Evolutionary conservation across 2,797 vertebrate genomes (phyloP), one percentile per base, ranked within the genome.

Genomic region (Adrianichthys oophorus): DNA sequence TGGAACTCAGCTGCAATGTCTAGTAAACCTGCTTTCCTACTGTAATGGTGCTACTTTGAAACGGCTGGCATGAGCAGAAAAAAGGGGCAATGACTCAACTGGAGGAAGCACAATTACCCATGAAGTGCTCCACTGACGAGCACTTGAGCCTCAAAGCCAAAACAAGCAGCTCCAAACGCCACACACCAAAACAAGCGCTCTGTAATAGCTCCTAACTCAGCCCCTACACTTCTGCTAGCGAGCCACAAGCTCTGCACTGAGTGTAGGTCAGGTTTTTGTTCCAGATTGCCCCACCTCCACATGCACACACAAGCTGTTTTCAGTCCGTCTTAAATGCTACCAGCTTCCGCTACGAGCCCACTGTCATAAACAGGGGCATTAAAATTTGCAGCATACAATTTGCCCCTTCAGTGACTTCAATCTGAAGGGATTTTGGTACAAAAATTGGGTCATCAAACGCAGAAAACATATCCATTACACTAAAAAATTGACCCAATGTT

Each of bases 41-140:
- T 37, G 32, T 37, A 37, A 37, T 12, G 10, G 32, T 37, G 32
- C 32, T 37, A 17, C 46, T 58, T 49, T 44, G 7, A 47, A 44
- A 77, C 13, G 41, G 1, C 29, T 52, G 23, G 43, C 45, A 65
- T 49, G 18, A 57, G 49, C 29, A 46, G 26, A 47, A 4, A 53
- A 15, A 37, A 37, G 44, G 14, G 43, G 43, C 18, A 46, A 51
- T 50, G 43, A 54, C 18, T 59, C 57, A 60, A 56, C 7, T 47
- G 29, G 41, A 52, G 23, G 53, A 40, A n/a, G 18, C 48, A 50
- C 17, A 50, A 40, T 60, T 46, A 52, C 7, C 23, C 18, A 15
- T 57, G 4, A 73, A 46, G 57, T 53, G 48, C 32, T 52, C 56
- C 56, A 42, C 6, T 17, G 37, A n/a, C 37, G 43, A 50, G n/a